A percentile compares a stretch with the other conserved stretches of the same genome.
Evolutionary conservation across 1,140 invertebrate genomes (phyloP).

Genomic region (Megathymus violae): DNA sequence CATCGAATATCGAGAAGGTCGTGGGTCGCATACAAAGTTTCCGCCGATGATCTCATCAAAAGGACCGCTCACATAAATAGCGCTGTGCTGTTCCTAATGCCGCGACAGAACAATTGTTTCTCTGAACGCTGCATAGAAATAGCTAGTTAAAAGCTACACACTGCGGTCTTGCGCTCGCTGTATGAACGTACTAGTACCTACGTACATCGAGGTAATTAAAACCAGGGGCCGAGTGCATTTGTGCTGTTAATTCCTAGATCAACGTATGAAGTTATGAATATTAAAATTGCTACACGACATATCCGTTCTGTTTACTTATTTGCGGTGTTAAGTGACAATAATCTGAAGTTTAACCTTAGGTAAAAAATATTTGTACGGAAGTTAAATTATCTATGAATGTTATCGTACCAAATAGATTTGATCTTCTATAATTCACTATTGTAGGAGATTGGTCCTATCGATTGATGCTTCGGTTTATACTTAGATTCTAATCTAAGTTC

Average conservation of each 20-base stretch:
- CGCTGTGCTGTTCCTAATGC: slow-evolving; percentile 67
- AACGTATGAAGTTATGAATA: slow-evolving; percentile 19
- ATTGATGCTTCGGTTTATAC: too few species aligned
- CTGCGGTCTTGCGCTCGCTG: slow-evolving; percentile 15
- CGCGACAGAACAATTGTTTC: slow-evolving; percentile 64
- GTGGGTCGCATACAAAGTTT: slow-evolving; percentile 76
- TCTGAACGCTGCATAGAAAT: slow-evolving; percentile 72
- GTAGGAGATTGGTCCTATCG: too few species aligned
- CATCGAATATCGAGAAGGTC: slow-evolving; percentile 74
- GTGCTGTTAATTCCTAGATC: slow-evolving; percentile 13
- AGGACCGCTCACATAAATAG: slow-evolving; percentile 73
- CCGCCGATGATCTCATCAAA: slow-evolving; percentile 79
- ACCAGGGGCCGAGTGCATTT: slow-evolving; percentile 23
- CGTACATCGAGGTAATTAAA: slow-evolving; percentile 46
- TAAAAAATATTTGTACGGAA: too few species aligned
- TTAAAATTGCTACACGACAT: slow-evolving; percentile 10
- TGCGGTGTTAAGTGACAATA: neutral
- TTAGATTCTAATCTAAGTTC: too few species aligned
- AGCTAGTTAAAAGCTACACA: slow-evolving; percentile 59
- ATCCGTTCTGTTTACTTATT: neutral
- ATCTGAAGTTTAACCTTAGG: too few species aligned
- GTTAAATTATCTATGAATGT: too few species aligned
- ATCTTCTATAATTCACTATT: too few species aligned
- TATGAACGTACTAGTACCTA: slow-evolving; percentile 22
- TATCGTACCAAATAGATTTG: too few species aligned